Conservation (phyloP, 2,888 invertebrate genomes). For the Apodemia mormo region DNA sequence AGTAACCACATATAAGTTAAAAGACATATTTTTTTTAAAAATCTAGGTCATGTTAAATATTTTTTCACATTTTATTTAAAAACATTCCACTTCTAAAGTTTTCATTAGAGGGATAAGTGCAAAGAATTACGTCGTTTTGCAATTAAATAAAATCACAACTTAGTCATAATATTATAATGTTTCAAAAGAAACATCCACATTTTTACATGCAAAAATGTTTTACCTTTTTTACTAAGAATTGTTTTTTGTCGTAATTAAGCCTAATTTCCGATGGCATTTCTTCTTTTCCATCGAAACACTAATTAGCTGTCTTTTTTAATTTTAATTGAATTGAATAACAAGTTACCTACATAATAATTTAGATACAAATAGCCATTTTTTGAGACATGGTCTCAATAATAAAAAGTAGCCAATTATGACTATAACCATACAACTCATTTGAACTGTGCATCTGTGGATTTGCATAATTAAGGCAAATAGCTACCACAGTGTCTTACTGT, state of each 20-base stretch:
- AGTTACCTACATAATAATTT: neutral
- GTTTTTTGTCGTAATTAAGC: neutral
- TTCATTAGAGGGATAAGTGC: conserved; percentile 7
- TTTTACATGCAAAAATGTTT: neutral
- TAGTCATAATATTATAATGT: neutral
- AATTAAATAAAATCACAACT: neutral
- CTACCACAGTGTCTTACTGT: too few species aligned
- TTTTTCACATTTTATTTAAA: neutral
- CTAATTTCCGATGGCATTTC: neutral
- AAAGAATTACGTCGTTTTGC: neutral
- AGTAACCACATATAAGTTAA: neutral
- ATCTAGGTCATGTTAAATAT: neutral
- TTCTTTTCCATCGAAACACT: neutral
- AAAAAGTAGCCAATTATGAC: too few species aligned
- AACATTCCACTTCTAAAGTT: conserved; percentile 7
- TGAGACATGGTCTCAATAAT: too few species aligned
- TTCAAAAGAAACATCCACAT: neutral
- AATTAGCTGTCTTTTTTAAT: neutral
- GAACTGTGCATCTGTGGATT: too few species aligned
- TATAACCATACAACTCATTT: too few species aligned
- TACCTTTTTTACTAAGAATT: neutral
- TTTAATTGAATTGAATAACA: neutral
- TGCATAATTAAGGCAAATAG: too few species aligned
- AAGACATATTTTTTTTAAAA: neutral
- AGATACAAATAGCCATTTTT: too few species aligned